Evolutionary conservation across 2,888 invertebrate species (phyloP), one percentile per base, ranked within the genome.

Genomic region (Caenorhabditis panamensis): DNA sequence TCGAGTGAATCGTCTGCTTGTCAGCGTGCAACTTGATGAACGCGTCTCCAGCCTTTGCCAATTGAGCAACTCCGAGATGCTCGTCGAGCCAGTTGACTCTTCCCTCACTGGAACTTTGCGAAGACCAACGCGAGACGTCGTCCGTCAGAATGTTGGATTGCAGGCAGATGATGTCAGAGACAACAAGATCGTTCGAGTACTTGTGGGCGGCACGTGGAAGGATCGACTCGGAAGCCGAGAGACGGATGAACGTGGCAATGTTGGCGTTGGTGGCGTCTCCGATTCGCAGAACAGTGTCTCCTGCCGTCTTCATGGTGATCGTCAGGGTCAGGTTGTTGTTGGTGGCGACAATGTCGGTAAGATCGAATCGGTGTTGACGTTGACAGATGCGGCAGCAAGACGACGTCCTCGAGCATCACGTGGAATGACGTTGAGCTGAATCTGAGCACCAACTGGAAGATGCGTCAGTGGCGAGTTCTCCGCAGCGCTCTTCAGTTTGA

Each of bases 201-300:
- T 64, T 68, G 16, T 64, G 44, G 9, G 79, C 76, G 20, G 59
- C 41, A 5, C 37, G 28, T 9, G 84, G 84, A 0, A 84, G 44
- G 5, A 84, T 56, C 6, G 79, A 73, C 31, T 83, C 84, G 3
- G 79, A 67, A 4, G 84, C 85, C 1, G 82, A 76, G 16, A 88
- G 61, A n/a, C 87, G 83, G 20, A 88, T 62, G 66, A 84, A 88
- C 6, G 87, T 79, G 8, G 82, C 61, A 18, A 84, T 44, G 18
- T 79, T 53, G 9, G 72, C 47, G 44, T 84, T 78, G n/a, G 63
- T 63, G 13, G 85, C 58, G 56, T 88, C 88, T 76, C 84, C 86
- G 18, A 88, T 86, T 49, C 82, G 49, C 13, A 89, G 75, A 16
- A 89, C 89, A 9, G 87, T 88, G 54, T 89, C 88, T 68, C 89